phyloP scores from a whole-genome alignment of 2,113 vertebrate genomes.

The Arothron firmamentum region DNA sequence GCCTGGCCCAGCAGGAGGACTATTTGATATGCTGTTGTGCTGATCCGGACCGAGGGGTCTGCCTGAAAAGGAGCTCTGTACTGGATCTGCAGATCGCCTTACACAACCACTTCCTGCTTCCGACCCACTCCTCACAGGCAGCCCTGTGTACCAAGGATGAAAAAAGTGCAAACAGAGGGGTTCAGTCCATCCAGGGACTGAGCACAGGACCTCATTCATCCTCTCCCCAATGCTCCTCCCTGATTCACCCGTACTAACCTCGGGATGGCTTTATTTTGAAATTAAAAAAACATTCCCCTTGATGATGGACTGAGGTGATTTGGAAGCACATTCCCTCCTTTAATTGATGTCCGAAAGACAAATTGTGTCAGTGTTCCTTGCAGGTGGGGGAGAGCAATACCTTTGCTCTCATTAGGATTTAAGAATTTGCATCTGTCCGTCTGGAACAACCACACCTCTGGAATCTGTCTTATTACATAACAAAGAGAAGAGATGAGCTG shows the following conservation, averaged over 20 bases:
- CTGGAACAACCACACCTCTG: slow-evolving; percentile 19
- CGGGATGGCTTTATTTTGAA: slow-evolving; percentile 69
- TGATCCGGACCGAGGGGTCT: slow-evolving; percentile 51
- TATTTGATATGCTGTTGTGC: slow-evolving; percentile 73
- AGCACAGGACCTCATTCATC: slow-evolving; percentile 81
- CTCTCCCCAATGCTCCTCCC: slow-evolving; percentile 60
- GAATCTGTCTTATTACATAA: slow-evolving; percentile 30
- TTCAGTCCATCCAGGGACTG: slow-evolving; percentile 71
- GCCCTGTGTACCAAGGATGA: slow-evolving; percentile 72
- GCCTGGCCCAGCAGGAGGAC: slow-evolving; percentile 61
- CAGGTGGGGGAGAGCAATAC: slow-evolving; percentile 27
- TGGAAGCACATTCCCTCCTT: slow-evolving; percentile 43
- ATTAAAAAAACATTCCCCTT: slow-evolving; percentile 66
- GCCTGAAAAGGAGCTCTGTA: slow-evolving; percentile 80
- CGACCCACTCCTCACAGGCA: slow-evolving; percentile 75
- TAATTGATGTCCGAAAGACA: slow-evolving; percentile 31
- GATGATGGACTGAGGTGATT: slow-evolving; percentile 48
- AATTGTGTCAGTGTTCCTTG: slow-evolving; percentile 33
- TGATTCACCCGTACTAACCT: slow-evolving; percentile 51
- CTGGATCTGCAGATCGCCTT: slow-evolving; percentile 75
- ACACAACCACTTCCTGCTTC: slow-evolving; percentile 82
- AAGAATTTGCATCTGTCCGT: slow-evolving; percentile 37
- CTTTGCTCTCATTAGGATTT: slow-evolving; percentile 15
- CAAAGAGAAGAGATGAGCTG: slow-evolving; percentile 13
- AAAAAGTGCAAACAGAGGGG: slow-evolving; percentile 77